Evolutionary conservation across 2,888 invertebrate species (phyloP).

Genomic region (Acleris emargana): DNA sequence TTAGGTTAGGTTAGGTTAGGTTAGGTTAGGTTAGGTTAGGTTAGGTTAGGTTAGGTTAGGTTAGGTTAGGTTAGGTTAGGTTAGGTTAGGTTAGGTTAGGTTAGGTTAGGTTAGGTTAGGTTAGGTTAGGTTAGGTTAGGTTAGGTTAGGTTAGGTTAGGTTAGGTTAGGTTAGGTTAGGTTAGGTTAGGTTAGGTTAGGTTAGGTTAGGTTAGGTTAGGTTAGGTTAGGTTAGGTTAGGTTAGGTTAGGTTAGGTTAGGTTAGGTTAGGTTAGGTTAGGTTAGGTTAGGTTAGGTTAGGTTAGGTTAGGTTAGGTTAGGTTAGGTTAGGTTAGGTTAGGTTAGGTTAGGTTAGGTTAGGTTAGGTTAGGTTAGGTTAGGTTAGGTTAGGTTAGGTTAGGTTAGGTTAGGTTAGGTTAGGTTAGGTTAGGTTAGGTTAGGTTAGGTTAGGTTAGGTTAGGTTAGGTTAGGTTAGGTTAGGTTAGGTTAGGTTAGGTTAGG

Average conservation of each 20-base stretch:
- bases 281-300: conserved; percentile 5
- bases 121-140: no score
- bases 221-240: no score
- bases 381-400: conserved; percentile 17
- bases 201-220: no score
- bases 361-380: conserved; percentile 12
- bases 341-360: neutral
- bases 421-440: conserved; percentile 17
- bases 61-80: no score
- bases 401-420: conserved; percentile 17
- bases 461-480: conserved; percentile 10
- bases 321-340: neutral
- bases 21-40: no score
- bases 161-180: no score
- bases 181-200: no score
- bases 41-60: no score
- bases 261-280: conserved; percentile 1
- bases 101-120: no score
- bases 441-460: conserved; percentile 10
- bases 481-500: conserved; percentile 10
- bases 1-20: no score
- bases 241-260: neutral
- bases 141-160: no score
- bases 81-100: no score
- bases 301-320: conserved; percentile 2